Evolutionary conservation across 2,113 vertebrate species (phyloP), one percentile per base, ranked within the genome.

Genomic region (Trinectes maculatus): DNA sequence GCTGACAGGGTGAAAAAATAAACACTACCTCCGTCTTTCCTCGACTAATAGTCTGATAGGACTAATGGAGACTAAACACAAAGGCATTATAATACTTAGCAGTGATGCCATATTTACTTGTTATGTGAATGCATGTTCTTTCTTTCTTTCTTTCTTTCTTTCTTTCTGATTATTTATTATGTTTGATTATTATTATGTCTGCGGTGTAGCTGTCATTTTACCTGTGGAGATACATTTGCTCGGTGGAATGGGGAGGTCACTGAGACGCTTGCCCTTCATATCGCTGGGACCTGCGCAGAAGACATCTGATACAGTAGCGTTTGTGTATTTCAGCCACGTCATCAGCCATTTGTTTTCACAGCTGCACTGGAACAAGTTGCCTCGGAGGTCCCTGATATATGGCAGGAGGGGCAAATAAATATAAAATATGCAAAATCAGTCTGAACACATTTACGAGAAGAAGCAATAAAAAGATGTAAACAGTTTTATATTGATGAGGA

Each of bases 271-370:
- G 82, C 95, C 95, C 91, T 96, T 96, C 90, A 96, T 96, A 70
- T 95, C 93, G 44, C 85, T 90, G 18, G 96, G 97, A 13, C 95
- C 95, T 18, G 93, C 86, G 43, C 97, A 99, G 68, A 94, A 91
- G 80, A 98, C 94, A 75, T 98, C 96, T 28, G 95, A 96, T 64
- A 98, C 95, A 1, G 97, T 97, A 77, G 96, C 96, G 74, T 99
- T 99, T 48, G 96, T 98, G 93, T 94, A 97, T 92, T 95, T 98
- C 91, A 99, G 85, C 98, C 97, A 99, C 61, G 90, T 91, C 91
- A 98, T 98, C 89, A 99, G 83, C 98, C 98, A 99, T 90, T 98
- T 97, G 87, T 95, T 95, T 90, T 96, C 95, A 90, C 98, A 99
- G 82, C 93, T 95, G 87, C 98, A 99, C 82, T 98, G 95, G 84